Evolutionary conservation across 2,888 invertebrate species (phyloP), one percentile per base, ranked within the genome.

Genomic region (Microchrysa polita): DNA sequence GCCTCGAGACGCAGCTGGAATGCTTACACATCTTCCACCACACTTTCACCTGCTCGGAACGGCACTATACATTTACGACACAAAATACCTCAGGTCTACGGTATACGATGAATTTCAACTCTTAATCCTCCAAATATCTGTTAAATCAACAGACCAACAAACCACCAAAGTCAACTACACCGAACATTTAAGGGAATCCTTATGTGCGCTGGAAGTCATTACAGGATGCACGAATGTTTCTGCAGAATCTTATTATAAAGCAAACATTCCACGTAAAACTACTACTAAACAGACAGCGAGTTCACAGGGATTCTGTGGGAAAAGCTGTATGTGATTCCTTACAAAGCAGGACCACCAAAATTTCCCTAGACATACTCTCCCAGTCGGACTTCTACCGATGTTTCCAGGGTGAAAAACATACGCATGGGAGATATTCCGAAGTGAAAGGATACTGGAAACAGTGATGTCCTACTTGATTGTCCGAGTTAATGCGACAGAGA

Each of bases 201-300:
- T 2, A 7, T 2, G n/a, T 48, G 48, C 48, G 16, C 48, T 34
- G 2, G 7, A 5, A 55, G 55, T 1, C 18, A 20, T 20, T 52
- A n/a, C 52, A 52, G 10, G n/a, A n/a, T n/a, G 16, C 55, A 2
- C 55, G 22, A n/a, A n/a, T n/a, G n/a, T n/a, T n/a, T 55, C 20
- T n/a, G 18, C 20, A 18, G 22, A 20, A 23, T 74, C n/a, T 65
- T 75, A 73, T 75, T 77, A 76, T 77, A 77, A 78, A 77, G 77
- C 76, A 79, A 81, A 83, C 78, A 78, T 79, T 79, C 82, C 81
- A 81, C 78, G 80, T 80, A 78, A 77, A 82, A 83, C 83, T 82
- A 76, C n/a, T n/a, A n/a, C 74, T 77, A 77, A 77, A 73, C 61
- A 63, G 72, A 74, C 75, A 72, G 74, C 77, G 78, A 75, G 4